Evolutionary conservation across 2,888 invertebrate species (phyloP).

Genomic region (Drosophila kanekoi): DNA sequence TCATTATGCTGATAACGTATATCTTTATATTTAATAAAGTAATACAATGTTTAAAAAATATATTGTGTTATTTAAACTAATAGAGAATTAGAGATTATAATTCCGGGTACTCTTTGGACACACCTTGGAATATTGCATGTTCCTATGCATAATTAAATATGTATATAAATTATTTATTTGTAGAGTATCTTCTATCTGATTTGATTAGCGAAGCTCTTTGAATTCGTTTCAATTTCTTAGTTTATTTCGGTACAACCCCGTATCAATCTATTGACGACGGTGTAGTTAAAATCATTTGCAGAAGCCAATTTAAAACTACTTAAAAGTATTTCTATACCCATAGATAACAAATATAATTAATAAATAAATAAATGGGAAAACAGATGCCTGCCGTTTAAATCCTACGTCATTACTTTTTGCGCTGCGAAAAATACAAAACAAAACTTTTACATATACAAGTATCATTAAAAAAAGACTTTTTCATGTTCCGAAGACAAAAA

Average conservation of each 20-base stretch:
- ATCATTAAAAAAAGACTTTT: slow-evolving; percentile 38
- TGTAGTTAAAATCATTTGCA: slow-evolving; percentile 1
- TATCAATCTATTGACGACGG: background rate
- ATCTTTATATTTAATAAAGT: no score
- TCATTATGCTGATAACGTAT: no score
- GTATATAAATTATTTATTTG: no score
- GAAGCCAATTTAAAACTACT: slow-evolving; percentile 16
- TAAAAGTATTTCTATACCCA: slow-evolving; percentile 5
- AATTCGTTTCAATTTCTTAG: background rate
- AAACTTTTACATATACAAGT: slow-evolving; percentile 6
- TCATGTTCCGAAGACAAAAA: slow-evolving; percentile 30
- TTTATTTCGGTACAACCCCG: background rate
- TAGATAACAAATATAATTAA: slow-evolving; percentile 12
- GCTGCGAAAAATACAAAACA: slow-evolving; percentile 27
- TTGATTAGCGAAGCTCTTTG: background rate
- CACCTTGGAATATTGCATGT: no score
- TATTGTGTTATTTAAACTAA: no score
- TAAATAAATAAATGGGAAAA: slow-evolving; percentile 16
- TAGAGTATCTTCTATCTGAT: background rate
- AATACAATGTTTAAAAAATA: no score
- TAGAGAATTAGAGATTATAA: no score
- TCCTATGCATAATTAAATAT: no score
- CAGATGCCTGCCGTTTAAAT: slow-evolving; percentile 17
- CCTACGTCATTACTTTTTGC: slow-evolving; percentile 55
- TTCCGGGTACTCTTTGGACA: no score